Evolutionary conservation across 2,113 vertebrate species (phyloP), one percentile per base, ranked within the genome.

Genomic region (Athene cunicularia): DNA sequence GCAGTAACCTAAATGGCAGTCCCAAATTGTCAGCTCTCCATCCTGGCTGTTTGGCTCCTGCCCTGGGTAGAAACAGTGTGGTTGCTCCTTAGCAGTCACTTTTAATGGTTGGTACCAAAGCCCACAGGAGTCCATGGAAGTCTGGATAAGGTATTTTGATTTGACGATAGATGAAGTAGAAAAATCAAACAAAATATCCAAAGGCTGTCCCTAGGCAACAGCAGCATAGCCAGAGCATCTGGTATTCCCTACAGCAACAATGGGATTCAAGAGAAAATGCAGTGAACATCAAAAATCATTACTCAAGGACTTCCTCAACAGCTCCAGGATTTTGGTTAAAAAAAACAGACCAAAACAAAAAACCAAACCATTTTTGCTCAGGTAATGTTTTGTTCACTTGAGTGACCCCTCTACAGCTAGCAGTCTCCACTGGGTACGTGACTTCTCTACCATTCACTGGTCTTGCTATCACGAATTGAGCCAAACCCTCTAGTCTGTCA

Each of bases 161-260:
- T 68, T 88, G 77, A 66, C 64, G 45, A 80, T 30, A 70, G 66
- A 56, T 6, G 53, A 91, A 55, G 59, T 24, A 86, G 68, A 84
- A 95, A 89, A 88, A 63, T 50, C 49, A 88, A 90, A 26, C n/a
- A 55, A 62, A 75, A 10, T 58, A 62, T 80, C 67, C 90, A 89
- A 89, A 87, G 64, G 55, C 39, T 33, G 32, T 93, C 83, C 53
- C 72, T 88, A 80, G 86, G 91, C 58, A 83, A 64, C 43, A 86
- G 82, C 77, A 83, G 75, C 45, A 60, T n/a, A 88, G 35, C 39
- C 80, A 92, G 77, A 95, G 84, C 84, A 93, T 45, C 87, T 93
- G 64, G 19, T 87, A 43, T 50, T 91, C 85, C 56, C 85, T 37
- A n/a, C 56, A 93, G 84, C 86, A 87, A 59, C 60, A 62, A 89